Percentiles rank a stretch among this genome's conserved stretches.
These are phyloP conservation scores for Ophiodon elongatus DNA, from an alignment of 2,113 vertebrate species.

Conservation along the genomic window DNA sequence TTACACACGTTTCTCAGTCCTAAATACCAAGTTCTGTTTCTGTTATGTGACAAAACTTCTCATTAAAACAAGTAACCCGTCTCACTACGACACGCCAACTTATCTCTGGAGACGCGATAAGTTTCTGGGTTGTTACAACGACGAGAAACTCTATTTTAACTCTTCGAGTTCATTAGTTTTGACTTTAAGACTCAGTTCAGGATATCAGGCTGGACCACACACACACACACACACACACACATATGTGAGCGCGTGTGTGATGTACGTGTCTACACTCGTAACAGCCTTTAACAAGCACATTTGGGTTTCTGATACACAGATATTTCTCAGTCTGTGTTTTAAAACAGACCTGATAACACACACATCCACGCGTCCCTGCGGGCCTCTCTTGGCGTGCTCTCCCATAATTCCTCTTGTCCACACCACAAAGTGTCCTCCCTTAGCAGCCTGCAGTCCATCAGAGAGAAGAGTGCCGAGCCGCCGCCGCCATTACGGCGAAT, in stretches of 20 bases:
- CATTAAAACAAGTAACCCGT: too few relatives aligned
- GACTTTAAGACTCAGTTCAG: neutral
- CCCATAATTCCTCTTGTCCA: slow-evolving; percentile 75
- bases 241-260: neutral
- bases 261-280: neutral
- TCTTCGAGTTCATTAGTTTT: neutral
- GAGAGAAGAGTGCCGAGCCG: slow-evolving; percentile 51
- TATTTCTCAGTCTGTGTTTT: slow-evolving; percentile 31
- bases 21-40: neutral
- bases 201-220: neutral
- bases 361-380: neutral
- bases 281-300: slow-evolving; percentile 25
- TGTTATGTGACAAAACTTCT: neutral
- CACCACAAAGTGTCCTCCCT: slow-evolving; percentile 71
- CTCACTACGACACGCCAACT: neutral
- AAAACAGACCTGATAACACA: slow-evolving; percentile 21
- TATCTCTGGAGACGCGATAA: neutral
- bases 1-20: neutral
- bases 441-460: slow-evolving; percentile 63
- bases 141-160: neutral
- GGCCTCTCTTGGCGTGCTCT: slow-evolving; percentile 68
- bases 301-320: slow-evolving; percentile 43
- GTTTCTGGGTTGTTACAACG: neutral
- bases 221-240: neutral
- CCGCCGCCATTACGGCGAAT: slow-evolving; percentile 57